phyloP scores from a whole-genome alignment of 2,888 invertebrate genomes.

The Augiades crinisus region DNA sequence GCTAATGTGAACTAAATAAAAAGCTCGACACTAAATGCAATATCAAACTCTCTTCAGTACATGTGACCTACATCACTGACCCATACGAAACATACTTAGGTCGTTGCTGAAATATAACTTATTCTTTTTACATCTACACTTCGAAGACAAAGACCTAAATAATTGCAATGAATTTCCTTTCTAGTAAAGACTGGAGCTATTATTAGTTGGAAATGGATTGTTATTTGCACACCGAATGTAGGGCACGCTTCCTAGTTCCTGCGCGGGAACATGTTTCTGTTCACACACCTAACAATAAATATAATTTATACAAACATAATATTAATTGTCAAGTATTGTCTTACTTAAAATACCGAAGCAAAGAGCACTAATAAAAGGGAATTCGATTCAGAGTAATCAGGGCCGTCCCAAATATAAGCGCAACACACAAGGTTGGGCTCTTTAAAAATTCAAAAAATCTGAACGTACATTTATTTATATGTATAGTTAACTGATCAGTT shows the following conservation, averaged over 20 bases:
- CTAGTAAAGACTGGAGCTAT: not conserved
- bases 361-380: no score
- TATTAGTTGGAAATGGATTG: slow-evolving; percentile 10
- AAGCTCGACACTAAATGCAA: not conserved
- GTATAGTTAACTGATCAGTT: no score
- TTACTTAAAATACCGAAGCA: no score
- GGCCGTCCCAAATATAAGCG: no score
- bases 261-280: not conserved
- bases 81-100: not conserved
- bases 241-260: slow-evolving; percentile 1
- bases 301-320: no score
- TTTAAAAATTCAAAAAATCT: no score
- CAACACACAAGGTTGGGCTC: no score
- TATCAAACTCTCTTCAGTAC: slow-evolving; percentile 2
- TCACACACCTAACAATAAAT: no score
- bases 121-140: not conserved
- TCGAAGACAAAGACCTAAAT: not conserved
- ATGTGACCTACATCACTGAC: slow-evolving; percentile 18
- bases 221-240: slow-evolving; percentile 2
- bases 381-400: no score
- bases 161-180: slow-evolving; percentile 6
- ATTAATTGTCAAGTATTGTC: no score
- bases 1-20: not conserved
- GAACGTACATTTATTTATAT: no score
- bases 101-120: slow-evolving; percentile 14